Evolutionary conservation across 2,888 invertebrate genomes (phyloP), one percentile per base, ranked within the genome.

Genomic region (Diarsia rubi): DNA sequence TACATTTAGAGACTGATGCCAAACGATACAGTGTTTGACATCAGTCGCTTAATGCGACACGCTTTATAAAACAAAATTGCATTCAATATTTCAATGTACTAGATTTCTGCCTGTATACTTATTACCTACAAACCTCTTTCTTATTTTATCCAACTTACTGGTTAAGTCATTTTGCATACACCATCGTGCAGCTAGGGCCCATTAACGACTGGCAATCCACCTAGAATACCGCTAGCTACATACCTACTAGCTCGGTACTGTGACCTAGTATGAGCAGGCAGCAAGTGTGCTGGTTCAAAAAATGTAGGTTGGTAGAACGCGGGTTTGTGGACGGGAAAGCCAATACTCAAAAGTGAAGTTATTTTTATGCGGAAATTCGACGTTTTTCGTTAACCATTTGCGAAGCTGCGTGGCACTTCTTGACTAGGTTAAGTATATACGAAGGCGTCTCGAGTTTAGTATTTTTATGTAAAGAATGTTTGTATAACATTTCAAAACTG

Each of bases 151-250:
- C 37, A 52, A 52, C 2, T 4, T 52, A 52, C 12, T 5, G 0
- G 8, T 45, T 16, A n/a, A 21, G 9, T 37, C 0, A 6, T 37
- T 37, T 37, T 37, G 37, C 37, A 37, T 16, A 27, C 24, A 42
- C n/a, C 16, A 42, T 27, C 16, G 1, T 44, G 62, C 21, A 44
- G 21, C 24, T 24, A 42, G 64, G 37, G 19, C 21, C 14, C 21
- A 16, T 44, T 49, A 71, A 79, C 21, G 42, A 65, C 49, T 16
- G 16, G 21, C 60, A 65, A 65, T 72, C 11, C 27, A 9, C 73
- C n/a, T n/a, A 45, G 27, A 65, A 19, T 64, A 59, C 4, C 5
- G 42, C 60, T 27, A n/a, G 6, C 42, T 49, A 27, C n/a, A 42
- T 60, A 75, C n/a, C n/a, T 42, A 74, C 16, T 19, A 44, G n/a